phyloP scores from a whole-genome alignment of 37 sponge, comb jelly and placozoan genomes.

The Aplysina aerophoba region DNA sequence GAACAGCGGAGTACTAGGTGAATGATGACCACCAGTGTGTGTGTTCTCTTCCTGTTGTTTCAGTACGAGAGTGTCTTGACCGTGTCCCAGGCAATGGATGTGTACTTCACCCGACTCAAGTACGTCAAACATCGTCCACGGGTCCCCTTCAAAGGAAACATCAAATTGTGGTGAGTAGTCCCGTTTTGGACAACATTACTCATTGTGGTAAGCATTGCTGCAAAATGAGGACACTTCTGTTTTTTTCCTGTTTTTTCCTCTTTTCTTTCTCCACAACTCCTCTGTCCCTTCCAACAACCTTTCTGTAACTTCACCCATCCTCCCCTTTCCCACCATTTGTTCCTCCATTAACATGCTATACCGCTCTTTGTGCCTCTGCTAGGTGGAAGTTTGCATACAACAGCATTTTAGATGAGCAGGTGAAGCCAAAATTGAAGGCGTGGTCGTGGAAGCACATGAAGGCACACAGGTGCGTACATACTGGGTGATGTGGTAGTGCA shows the following conservation, averaged over 20 bases:
- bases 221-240: background rate
- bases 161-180: slow-evolving; percentile 2
- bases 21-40: background rate
- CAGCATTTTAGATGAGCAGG: slow-evolving; percentile 71
- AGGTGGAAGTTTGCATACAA: slow-evolving; percentile 87
- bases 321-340: no score
- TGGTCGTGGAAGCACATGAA: slow-evolving; percentile 87
- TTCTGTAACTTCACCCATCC: no score
- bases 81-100: slow-evolving; percentile 53
- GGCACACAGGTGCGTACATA: slow-evolving; percentile 66
- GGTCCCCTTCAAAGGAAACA: background rate
- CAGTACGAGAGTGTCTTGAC: slow-evolving; percentile 60
- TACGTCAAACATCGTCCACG: slow-evolving; percentile 60
- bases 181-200: background rate
- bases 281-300: no score
- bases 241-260: no score
- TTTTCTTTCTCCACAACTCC: no score
- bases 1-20: no score
- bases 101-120: slow-evolving; percentile 48
- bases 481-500: slow-evolving; percentile 20
- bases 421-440: slow-evolving; percentile 52
- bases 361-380: no score
- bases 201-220: background rate
- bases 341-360: no score
- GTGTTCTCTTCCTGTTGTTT: background rate